A percentile compares a stretch with the other conserved stretches of the same genome.
Evolutionary conservation across 2,888 invertebrate genomes (phyloP).

Genomic region (Dryocosmus kuriphilus): DNA sequence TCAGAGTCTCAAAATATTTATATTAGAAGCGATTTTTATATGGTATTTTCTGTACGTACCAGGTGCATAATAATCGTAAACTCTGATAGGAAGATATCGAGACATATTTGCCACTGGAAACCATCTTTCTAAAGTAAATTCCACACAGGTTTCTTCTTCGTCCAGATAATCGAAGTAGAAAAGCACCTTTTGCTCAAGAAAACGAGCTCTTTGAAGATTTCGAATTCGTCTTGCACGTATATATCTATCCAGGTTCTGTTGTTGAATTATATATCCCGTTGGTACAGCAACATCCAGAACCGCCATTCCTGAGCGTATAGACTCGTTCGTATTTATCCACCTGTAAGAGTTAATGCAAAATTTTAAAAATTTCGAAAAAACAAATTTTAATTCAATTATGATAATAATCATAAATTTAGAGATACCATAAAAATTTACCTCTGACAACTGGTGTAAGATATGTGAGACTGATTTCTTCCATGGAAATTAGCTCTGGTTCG

Average conservation of each 20-base stretch:
- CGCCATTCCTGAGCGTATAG: slow-evolving; percentile 91
- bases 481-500: slow-evolving; percentile 86
- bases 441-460: slow-evolving; percentile 91
- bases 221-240: slow-evolving; percentile 88
- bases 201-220: slow-evolving; percentile 91
- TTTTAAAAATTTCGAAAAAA: slow-evolving; percentile 44
- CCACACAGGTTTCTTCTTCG: slow-evolving; percentile 90
- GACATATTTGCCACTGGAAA: slow-evolving; percentile 98
- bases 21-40: no score
- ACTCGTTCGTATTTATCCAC: slow-evolving; percentile 89
- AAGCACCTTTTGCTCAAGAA: slow-evolving; percentile 88
- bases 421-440: slow-evolving; percentile 80
- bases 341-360: slow-evolving; percentile 77
- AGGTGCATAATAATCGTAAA: slow-evolving; percentile 98
- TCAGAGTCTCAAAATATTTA: no score
- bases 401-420: slow-evolving; percentile 13
- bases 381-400: slow-evolving; percentile 44
- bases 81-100: slow-evolving; percentile 90
- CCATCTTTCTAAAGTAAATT: slow-evolving; percentile 96
- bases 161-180: slow-evolving; percentile 97
- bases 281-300: slow-evolving; percentile 92
- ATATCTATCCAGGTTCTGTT: slow-evolving; percentile 92
- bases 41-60: slow-evolving; percentile 80
- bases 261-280: slow-evolving; percentile 94
- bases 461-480: slow-evolving; percentile 96